phyloP scores from a whole-genome alignment of 2,113 vertebrate genomes.

The Columbina picui region DNA sequence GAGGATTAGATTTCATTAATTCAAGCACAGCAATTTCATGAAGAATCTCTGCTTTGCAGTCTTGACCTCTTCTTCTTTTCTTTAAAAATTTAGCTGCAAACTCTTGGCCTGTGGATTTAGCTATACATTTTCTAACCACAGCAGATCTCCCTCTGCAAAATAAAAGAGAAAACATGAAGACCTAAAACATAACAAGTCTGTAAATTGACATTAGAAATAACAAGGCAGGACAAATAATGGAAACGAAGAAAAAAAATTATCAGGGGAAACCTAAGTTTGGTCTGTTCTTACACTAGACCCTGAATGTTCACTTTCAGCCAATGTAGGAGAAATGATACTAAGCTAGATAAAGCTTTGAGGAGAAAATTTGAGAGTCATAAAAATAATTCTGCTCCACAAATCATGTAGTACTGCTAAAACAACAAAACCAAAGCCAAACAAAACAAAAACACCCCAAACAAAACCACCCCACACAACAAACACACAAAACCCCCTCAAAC shows the following conservation, averaged over 20 bases:
- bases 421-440: not conserved
- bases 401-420: not conserved
- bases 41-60: conserved; percentile 90
- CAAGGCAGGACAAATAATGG: not conserved
- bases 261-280: not conserved
- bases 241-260: not conserved
- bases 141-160: conserved; percentile 89
- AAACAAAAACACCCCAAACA: no score
- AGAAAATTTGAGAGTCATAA: not conserved
- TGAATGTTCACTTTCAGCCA: not conserved
- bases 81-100: conserved; percentile 95
- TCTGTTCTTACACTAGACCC: not conserved
- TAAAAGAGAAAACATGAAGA: not conserved
- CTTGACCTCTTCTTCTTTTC: conserved; percentile 91
- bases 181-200: not conserved
- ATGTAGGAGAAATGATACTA: not conserved
- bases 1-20: conserved; percentile 82
- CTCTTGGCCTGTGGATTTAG: conserved; percentile 89
- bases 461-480: no score
- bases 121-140: conserved; percentile 90
- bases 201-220: not conserved
- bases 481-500: no score
- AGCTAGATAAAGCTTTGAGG: not conserved
- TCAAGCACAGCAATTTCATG: conserved; percentile 96
- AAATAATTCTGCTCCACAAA: not conserved